Evolutionary conservation across 1,140 invertebrate genomes (phyloP).

Genomic region (Chymomyza costata): DNA sequence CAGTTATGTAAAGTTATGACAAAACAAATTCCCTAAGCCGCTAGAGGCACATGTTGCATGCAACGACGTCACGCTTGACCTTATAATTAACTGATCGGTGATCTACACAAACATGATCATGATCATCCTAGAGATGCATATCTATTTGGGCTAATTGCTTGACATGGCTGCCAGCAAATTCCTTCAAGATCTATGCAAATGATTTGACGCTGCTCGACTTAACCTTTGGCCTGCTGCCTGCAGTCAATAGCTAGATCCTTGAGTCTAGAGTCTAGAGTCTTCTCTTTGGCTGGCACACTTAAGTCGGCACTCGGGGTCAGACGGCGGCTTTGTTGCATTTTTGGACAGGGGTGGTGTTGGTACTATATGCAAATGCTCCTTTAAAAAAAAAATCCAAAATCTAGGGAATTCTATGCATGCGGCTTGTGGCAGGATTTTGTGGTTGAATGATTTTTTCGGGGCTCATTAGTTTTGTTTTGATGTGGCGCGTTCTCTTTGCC

Average conservation of each 20-base stretch:
- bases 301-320: no score
- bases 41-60: neutral
- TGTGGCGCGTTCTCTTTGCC: constrained; percentile 48
- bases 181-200: constrained; percentile 38
- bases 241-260: constrained; percentile 29
- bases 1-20: constrained; percentile 64
- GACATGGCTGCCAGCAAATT: no score
- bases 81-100: constrained; percentile 47
- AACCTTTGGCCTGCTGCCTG: constrained; percentile 25
- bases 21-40: constrained; percentile 42
- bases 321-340: no score
- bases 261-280: constrained; percentile 18
- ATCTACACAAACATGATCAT: constrained; percentile 39
- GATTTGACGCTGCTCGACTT: constrained; percentile 25
- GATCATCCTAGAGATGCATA: no score
- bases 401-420: constrained; percentile 11
- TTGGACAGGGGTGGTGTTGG: no score
- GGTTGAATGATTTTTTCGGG: constrained; percentile 42
- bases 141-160: constrained; percentile 31
- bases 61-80: constrained; percentile 53
- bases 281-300: no score
- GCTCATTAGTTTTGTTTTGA: constrained; percentile 60
- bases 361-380: no score
- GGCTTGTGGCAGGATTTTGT: constrained; percentile 54
- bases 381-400: no score